Percentiles rank a stretch among this genome's conserved stretches.
These are phyloP conservation scores for Gambusia holbrooki DNA, from an alignment of 2,113 vertebrate species.

Conservation along the genomic window DNA sequence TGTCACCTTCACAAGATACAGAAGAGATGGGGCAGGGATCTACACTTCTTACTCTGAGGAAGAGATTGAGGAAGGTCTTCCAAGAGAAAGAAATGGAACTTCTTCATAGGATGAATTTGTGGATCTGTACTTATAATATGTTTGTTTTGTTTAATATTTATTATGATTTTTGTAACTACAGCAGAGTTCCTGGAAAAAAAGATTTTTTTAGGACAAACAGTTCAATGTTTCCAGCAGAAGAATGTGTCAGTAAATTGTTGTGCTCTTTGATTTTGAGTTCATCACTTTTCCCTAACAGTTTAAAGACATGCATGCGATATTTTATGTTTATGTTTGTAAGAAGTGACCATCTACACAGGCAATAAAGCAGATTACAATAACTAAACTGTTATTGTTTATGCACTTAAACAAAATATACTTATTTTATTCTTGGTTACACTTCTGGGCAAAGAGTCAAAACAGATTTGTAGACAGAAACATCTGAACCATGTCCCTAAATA, in stretches of 20 bases:
- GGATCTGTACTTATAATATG: slow-evolving; percentile 12
- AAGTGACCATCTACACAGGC: neutral
- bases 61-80: slow-evolving; percentile 66
- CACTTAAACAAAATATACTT: slow-evolving; percentile 11
- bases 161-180: slow-evolving; percentile 1
- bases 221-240: neutral
- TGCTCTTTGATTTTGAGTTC: neutral
- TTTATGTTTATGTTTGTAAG: neutral
- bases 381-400: neutral
- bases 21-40: slow-evolving; percentile 51
- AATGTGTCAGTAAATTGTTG: neutral
- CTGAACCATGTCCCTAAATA: neutral
- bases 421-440: neutral
- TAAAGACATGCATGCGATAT: neutral
- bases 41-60: slow-evolving; percentile 80
- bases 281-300: neutral
- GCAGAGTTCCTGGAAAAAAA: neutral
- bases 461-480: neutral
- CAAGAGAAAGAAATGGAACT: slow-evolving; percentile 69
- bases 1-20: slow-evolving; percentile 63
- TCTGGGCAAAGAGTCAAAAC: neutral
- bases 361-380: neutral
- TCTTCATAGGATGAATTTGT: slow-evolving; percentile 64
- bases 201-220: neutral
- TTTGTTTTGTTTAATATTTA: slow-evolving; percentile 21